A percentile compares a stretch with the other conserved stretches of the same genome.
phyloP scores from a whole-genome alignment of 2,113 vertebrate species.

The Thalassoma bifasciatum region DNA sequence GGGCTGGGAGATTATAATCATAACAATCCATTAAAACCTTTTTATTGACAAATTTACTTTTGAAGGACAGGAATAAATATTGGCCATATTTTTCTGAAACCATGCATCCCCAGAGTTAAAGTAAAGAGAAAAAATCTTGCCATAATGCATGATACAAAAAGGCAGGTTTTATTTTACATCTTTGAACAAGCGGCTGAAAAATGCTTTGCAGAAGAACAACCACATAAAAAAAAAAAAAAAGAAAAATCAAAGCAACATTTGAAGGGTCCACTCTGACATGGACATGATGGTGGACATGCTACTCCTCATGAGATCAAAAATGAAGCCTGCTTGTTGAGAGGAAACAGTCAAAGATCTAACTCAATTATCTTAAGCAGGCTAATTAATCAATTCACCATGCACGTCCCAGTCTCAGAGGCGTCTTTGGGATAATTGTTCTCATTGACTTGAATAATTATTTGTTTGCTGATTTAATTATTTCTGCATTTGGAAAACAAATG shows the following conservation, averaged over 20 bases:
- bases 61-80: too few relatives aligned
- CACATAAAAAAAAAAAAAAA: too few relatives aligned
- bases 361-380: conserved; percentile 84
- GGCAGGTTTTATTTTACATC: too few relatives aligned
- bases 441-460: conserved; percentile 89
- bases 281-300: neutral
- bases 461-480: conserved; percentile 87
- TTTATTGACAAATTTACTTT: too few relatives aligned
- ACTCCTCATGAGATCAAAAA: conserved; percentile 33
- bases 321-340: conserved; percentile 36
- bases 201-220: too few relatives aligned
- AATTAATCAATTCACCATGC: conserved; percentile 86
- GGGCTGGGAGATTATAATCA: too few relatives aligned
- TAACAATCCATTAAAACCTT: too few relatives aligned
- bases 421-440: conserved; percentile 88
- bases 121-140: too few relatives aligned
- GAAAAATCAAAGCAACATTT: neutral
- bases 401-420: conserved; percentile 84
- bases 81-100: too few relatives aligned
- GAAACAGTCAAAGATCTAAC: conserved; percentile 76
- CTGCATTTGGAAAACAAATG: conserved; percentile 83
- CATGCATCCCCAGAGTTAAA: conserved; percentile 12
- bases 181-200: too few relatives aligned
- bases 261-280: neutral
- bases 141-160: too few relatives aligned